Percentiles rank a stretch among this genome's conserved stretches.
These are phyloP conservation scores for Carassius carassius DNA, from an alignment of 2,113 vertebrate species.

Conservation along the genomic window DNA sequence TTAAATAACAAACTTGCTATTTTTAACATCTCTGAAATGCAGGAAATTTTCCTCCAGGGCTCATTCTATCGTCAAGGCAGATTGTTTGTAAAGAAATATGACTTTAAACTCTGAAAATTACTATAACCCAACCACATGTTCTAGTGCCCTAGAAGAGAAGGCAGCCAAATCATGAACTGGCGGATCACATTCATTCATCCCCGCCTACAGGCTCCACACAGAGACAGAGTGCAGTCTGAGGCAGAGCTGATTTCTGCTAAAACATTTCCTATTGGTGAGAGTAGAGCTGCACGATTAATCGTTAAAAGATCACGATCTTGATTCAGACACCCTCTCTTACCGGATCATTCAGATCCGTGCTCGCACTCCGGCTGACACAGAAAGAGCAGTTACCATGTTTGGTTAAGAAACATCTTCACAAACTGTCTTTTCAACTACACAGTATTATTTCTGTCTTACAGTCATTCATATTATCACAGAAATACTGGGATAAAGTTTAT, in stretches of 20 bases:
- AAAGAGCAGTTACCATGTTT: too few species aligned
- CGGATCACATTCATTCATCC: slow-evolving; percentile 26
- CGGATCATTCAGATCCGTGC: too few species aligned
- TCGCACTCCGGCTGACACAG: too few species aligned
- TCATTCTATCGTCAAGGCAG: neutral
- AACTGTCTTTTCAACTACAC: too few species aligned
- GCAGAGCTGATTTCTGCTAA: neutral
- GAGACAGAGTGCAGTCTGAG: neutral
- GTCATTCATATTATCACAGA: too few species aligned
- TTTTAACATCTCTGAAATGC: neutral
- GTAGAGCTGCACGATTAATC: too few species aligned
- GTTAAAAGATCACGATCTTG: too few species aligned
- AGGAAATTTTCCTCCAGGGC: neutral
- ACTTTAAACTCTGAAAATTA: neutral
- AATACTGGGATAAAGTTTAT: too few species aligned
- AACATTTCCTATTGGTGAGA: neutral
- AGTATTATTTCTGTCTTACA: too few species aligned
- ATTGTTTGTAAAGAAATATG: neutral
- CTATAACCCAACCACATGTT: slow-evolving; percentile 14
- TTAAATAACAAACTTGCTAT: neutral
- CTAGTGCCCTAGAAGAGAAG: slow-evolving; percentile 1
- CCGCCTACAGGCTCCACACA: slow-evolving; percentile 1
- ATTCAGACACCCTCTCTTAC: too few species aligned
- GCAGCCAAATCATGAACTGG: slow-evolving; percentile 24
- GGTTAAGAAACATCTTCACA: too few species aligned